Conservation (phyloP, 2,113 vertebrate species). For the Microcebus ravelobensis region DNA sequence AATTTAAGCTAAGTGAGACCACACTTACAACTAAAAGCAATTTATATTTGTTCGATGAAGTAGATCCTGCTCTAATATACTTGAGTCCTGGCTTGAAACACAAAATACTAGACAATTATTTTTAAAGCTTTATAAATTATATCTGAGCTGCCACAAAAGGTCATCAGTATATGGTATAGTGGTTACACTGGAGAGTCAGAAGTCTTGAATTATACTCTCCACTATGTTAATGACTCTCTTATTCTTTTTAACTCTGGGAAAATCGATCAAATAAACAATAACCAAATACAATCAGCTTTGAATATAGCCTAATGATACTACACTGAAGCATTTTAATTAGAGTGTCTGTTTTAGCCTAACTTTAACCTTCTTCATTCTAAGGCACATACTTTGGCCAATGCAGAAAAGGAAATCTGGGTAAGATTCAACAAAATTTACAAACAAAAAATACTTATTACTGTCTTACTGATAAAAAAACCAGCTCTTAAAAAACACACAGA, state of each 20-base stretch:
- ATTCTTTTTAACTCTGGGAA: neutral
- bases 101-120: conserved; percentile 17
- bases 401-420: neutral
- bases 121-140: conserved; percentile 65
- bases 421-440: neutral
- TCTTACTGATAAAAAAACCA: neutral
- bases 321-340: neutral
- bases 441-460: neutral
- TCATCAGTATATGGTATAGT: neutral
- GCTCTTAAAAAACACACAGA: neutral
- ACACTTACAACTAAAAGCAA: conserved; percentile 45
- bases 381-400: neutral
- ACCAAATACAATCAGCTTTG: neutral
- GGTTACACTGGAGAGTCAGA: neutral
- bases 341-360: neutral
- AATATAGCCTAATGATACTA: neutral
- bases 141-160: neutral
- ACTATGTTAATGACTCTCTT: neutral
- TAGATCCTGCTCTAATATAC: neutral
- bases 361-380: neutral
- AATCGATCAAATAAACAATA: conserved; percentile 31
- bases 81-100: conserved; percentile 10
- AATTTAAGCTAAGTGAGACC: conserved; percentile 56
- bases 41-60: conserved; percentile 49
- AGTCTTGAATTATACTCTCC: conserved; percentile 15